Percentiles rank a stretch among this genome's conserved stretches.
phyloP scores from a whole-genome alignment of 2,797 vertebrate species.

The Anguilla marmorata region DNA sequence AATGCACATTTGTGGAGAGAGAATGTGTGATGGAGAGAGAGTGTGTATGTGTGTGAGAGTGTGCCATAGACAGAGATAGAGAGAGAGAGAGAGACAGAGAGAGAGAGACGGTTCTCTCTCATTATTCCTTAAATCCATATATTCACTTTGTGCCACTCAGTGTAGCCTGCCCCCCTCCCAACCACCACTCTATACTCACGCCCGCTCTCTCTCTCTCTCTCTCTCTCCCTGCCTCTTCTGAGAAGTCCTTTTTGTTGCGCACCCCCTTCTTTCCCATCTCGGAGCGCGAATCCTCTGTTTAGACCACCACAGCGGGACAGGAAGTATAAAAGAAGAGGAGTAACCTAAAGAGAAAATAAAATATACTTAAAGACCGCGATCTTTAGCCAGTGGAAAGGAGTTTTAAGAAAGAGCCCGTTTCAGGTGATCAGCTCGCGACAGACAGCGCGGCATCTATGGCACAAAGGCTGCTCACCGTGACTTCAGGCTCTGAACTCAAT shows the following conservation, averaged over 20 bases:
- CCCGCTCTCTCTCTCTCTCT: background rate
- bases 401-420: background rate
- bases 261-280: background rate
- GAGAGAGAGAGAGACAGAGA: constrained; percentile 32
- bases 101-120: constrained; percentile 7
- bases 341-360: background rate
- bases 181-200: background rate
- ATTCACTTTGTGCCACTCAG: constrained; percentile 38
- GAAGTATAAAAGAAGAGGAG: constrained; percentile 1
- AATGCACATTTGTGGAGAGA: background rate
- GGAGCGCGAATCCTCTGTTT: background rate
- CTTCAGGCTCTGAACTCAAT: background rate
- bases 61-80: constrained; percentile 28
- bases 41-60: constrained; percentile 26
- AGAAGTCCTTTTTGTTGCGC: background rate
- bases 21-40: background rate
- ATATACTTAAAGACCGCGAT: background rate
- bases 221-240: background rate
- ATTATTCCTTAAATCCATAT: constrained; percentile 26
- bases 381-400: constrained; percentile 1
- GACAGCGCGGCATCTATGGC: background rate
- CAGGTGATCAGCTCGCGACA: background rate
- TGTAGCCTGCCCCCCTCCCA: constrained; percentile 25
- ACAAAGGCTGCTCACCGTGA: background rate
- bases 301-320: background rate